Evolutionary conservation across 2,797 vertebrate genomes (phyloP), one percentile per base, ranked within the genome.

Genomic region (Argentina silus): DNA sequence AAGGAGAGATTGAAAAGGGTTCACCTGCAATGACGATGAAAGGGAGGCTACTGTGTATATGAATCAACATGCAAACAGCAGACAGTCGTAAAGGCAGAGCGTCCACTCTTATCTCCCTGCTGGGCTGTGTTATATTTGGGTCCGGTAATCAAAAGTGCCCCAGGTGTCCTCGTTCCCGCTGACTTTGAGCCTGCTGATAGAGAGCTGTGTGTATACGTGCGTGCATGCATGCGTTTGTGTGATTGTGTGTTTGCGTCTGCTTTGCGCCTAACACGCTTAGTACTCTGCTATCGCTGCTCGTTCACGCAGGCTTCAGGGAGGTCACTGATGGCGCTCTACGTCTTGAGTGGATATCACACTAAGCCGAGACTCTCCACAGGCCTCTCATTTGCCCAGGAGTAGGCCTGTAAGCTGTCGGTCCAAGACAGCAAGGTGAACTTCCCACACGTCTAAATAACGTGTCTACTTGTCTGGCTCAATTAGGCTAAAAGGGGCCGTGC

Each of bases 141-240:
- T 69, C 74, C 63, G 48, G 62, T 78, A 85, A 82, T 84, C 82
- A 73, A 75, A 27, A 10, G 64, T 72, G 70, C 79, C 76, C 79
- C 77, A 57, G 81, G 80, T 81, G 57, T 73, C 80, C 72, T 77
- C 75, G 69, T 69, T 59, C 75, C 75, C 21, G 53, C 78, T 76
- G 77, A 81, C 80, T 84, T 80, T 83, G 85, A 87, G 77, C 36
- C 74, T 81, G 80, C 42, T 64, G 67, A 89, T 86, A 84, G 77
- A 83, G 78, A 69, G 62, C 61, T 69, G 55, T 50, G 48, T 74
- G 72, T 70, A 23, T 67, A 7, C 42, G 19, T 68, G 47, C 36
- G 15, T 6, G 21, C n/a, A 11, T 10, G 23, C 19, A 1, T 48
- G 19, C 66, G 51, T 23, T 6, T 19, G 53, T n/a, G 23, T 15